Conservation (phyloP, 2,888 invertebrate species). For the Cotesia congregata region DNA sequence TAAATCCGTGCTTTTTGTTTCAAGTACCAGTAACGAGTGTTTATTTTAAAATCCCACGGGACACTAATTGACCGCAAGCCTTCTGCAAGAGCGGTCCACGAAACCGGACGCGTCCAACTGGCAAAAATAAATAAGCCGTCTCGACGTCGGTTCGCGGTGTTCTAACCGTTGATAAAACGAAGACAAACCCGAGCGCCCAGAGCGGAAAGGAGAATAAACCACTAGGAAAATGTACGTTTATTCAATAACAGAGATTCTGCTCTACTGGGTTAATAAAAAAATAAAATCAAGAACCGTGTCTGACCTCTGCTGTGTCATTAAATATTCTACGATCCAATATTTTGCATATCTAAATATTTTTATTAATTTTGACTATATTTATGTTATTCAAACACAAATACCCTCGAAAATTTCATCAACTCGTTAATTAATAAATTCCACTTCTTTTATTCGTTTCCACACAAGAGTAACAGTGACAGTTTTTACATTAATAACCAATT, state of each 20-base stretch:
- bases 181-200: slow-evolving; percentile 32
- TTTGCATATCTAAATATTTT: neutral
- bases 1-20: slow-evolving; percentile 58
- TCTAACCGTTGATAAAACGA: slow-evolving; percentile 45
- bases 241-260: slow-evolving; percentile 35
- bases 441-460: too few species aligned
- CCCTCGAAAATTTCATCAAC: too few species aligned
- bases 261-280: slow-evolving; percentile 22
- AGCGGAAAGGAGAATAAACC: slow-evolving; percentile 26
- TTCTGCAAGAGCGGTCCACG: slow-evolving; percentile 36
- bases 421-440: too few species aligned
- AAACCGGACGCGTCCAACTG: slow-evolving; percentile 40
- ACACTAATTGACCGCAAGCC: slow-evolving; percentile 61
- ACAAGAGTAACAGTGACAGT: too few species aligned
- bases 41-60: slow-evolving; percentile 62
- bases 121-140: slow-evolving; percentile 57
- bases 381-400: too few species aligned
- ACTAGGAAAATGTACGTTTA: slow-evolving; percentile 31
- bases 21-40: slow-evolving; percentile 63
- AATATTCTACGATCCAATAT: neutral
- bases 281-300: slow-evolving; percentile 32
- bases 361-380: neutral
- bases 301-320: slow-evolving; percentile 1
- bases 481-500: too few species aligned
- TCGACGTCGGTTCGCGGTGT: slow-evolving; percentile 36